Base-by-base conservation (phyloP, 2,888 invertebrate genomes). In the Mythimna albipuncta region DNA sequence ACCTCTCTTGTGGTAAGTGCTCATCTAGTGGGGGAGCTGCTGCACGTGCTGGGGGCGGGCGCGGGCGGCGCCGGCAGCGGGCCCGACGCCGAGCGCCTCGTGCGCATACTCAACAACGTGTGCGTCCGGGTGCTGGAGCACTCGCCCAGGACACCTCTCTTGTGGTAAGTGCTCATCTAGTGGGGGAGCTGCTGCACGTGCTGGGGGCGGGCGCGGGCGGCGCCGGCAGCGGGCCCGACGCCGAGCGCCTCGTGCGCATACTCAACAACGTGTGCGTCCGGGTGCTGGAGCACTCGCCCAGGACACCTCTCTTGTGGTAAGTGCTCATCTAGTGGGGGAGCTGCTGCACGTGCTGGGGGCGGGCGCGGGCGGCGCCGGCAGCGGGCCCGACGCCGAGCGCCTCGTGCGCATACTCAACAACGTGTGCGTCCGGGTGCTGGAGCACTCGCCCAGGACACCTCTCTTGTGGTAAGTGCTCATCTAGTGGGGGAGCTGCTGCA, bases 321-420 rank as follows among this genome's bases (percentile, higher is more conserved):
- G n/a, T n/a, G n/a, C n/a, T n/a, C n/a, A n/a, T 67, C 95, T 99
- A 19, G 96, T 98, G 64, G 96, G 97, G 85, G 97, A 98, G 87
- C 96, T 99, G 87, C 96, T 99, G 79, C 97, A 97, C 10, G 96
- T 98, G 81, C 93, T 99, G 81, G 97, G 98, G 19, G 97, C 97
- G 13, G 98, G 71, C 96, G 97, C 88, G 97, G 97, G 65, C 10
- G 69, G 70, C 0, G 76, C 75, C 6, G 73, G 72, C 54, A 10
- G 96, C 95, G 97, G 97, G 44, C 97, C 98, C 19, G 94, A 97
- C 91, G 93, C 88, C 0, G 96, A 96, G 85, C 87, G 97, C 52
- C 96, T 97, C 58, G 96, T 97, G 76, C 95, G 97, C 61, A 95
- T 97, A 21, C 96, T 98, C 50, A 98, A 98, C 91, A 97, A 97